phyloP scores from a whole-genome alignment of 1,140 invertebrate genomes.

The Notospermus geniculatus region DNA sequence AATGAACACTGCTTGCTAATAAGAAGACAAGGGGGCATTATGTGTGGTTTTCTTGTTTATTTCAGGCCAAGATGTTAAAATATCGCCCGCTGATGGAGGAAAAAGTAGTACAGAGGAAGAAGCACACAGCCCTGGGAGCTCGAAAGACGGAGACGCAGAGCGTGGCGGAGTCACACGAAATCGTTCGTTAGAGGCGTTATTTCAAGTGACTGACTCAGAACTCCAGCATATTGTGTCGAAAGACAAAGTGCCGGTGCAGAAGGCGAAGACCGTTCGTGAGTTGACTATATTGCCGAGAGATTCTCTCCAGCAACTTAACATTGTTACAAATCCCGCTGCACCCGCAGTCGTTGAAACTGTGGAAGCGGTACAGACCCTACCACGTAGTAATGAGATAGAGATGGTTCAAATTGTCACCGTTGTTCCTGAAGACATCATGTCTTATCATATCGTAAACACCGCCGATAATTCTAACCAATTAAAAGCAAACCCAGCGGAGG shows the following conservation, averaged over 20 bases:
- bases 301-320: background rate
- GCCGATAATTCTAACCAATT: background rate
- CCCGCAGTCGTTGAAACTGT: constrained; percentile 6
- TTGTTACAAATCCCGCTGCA: constrained; percentile 10
- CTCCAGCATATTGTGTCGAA: constrained; percentile 46
- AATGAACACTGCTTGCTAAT: too few species aligned
- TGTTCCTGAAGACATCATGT: too few species aligned
- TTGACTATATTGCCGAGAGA: background rate
- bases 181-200: constrained; percentile 12
- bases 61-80: too few species aligned
- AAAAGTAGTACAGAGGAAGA: too few species aligned
- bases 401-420: constrained; percentile 1
- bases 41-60: too few species aligned
- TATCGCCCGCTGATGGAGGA: too few species aligned
- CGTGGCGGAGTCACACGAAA: background rate
- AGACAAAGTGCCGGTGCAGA: background rate
- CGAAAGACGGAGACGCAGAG: too few species aligned
- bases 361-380: constrained; percentile 13
- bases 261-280: background rate
- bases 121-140: too few species aligned
- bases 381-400: constrained; percentile 4
- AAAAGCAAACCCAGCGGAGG: background rate
- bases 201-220: constrained; percentile 47
- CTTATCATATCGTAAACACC: too few species aligned
- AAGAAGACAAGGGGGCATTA: too few species aligned